Percentiles rank a stretch among this genome's conserved stretches.
Evolutionary conservation across 2,797 vertebrate species (phyloP).

Genomic region (Protonibea diacanthus): DNA sequence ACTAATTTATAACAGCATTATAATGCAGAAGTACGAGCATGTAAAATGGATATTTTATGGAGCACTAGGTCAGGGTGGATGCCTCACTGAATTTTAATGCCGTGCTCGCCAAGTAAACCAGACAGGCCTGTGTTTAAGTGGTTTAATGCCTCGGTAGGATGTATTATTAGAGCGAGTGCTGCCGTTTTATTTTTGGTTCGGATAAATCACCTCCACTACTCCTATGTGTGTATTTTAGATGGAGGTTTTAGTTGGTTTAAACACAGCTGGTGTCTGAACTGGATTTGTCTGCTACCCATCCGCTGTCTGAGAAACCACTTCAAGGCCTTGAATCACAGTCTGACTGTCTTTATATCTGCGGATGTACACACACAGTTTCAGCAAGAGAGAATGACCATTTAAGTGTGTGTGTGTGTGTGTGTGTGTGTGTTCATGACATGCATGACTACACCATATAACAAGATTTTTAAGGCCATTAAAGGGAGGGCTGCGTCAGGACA

Average conservation of each 20-base stretch:
- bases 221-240: slow-evolving; percentile 66
- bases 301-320: slow-evolving; percentile 73
- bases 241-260: slow-evolving; percentile 72
- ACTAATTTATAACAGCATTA: slow-evolving; percentile 14
- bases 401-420: background rate
- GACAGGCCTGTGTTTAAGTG: slow-evolving; percentile 79
- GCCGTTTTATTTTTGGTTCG: slow-evolving; percentile 72
- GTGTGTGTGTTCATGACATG: slow-evolving; percentile 11
- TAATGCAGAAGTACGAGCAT: background rate
- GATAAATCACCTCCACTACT: slow-evolving; percentile 72
- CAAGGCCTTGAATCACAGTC: slow-evolving; percentile 67
- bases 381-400: slow-evolving; percentile 26
- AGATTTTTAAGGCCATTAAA: slow-evolving; percentile 18
- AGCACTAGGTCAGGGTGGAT: slow-evolving; percentile 40
- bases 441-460: slow-evolving; percentile 18
- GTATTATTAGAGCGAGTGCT: slow-evolving; percentile 73
- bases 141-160: slow-evolving; percentile 73
- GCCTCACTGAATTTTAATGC: slow-evolving; percentile 51
- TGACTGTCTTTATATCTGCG: slow-evolving; percentile 54
- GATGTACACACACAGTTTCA: slow-evolving; percentile 40
- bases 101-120: slow-evolving; percentile 55
- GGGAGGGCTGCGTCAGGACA: slow-evolving; percentile 1
- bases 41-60: slow-evolving; percentile 43
- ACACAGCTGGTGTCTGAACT: slow-evolving; percentile 81
- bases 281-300: slow-evolving; percentile 64